These are phyloP conservation scores for Chloroclysta siterata DNA, from an alignment of 2,888 invertebrate genomes.

Conservation along the genomic window DNA sequence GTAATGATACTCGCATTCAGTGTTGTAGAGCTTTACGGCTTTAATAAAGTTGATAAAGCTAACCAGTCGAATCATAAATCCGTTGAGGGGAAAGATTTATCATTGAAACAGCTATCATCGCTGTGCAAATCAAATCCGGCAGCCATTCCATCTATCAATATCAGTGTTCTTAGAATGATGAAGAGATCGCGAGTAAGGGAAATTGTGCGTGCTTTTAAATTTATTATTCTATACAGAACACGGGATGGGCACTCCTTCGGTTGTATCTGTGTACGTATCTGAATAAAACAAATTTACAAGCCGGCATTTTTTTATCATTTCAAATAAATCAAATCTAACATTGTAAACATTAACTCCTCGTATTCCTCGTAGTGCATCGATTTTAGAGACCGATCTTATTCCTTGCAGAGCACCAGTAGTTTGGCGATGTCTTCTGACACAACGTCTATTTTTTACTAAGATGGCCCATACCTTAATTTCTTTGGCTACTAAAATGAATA, in stretches of 20 bases:
- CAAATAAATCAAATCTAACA: too few species aligned
- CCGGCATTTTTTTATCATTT: too few species aligned
- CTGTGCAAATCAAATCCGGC: constrained; percentile 29
- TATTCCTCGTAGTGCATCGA: too few species aligned
- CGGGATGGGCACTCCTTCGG: constrained; percentile 2
- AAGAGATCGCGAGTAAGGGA: constrained; percentile 18
- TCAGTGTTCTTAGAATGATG: constrained; percentile 27
- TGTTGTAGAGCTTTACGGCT: constrained; percentile 31
- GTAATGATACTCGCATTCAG: constrained; percentile 31
- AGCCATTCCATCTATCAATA: constrained; percentile 29
- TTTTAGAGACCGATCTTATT: too few species aligned
- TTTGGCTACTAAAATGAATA: too few species aligned
- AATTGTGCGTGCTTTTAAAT: constrained; percentile 22
- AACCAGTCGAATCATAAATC: constrained; percentile 31
- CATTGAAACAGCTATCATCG: constrained; percentile 27
- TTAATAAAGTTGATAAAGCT: constrained; percentile 32
- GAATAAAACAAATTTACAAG: too few species aligned
- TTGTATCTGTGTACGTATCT: too few species aligned
- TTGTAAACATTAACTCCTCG: too few species aligned
- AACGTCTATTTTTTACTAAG: too few species aligned
- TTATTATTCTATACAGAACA: constrained; percentile 23
- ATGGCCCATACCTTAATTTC: too few species aligned
- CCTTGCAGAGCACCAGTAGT: too few species aligned
- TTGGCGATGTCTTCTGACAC: too few species aligned
- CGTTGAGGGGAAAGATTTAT: constrained; percentile 29